phyloP scores from a whole-genome alignment of 2,797 vertebrate genomes.

The Acrossocheilus wenchowensis region DNA sequence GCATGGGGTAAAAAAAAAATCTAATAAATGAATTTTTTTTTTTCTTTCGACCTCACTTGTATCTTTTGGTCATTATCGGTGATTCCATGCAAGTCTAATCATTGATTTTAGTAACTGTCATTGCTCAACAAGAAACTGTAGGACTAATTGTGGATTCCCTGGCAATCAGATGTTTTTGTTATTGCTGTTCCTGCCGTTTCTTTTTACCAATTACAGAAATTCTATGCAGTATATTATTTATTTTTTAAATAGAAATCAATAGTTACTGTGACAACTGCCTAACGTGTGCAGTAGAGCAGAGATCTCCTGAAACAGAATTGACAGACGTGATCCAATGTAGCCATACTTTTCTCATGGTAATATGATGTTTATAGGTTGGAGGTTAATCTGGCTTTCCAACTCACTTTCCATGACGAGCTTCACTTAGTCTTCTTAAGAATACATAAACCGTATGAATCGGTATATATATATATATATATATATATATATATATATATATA shows the following conservation, averaged over 20 bases:
- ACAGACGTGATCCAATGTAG: not conserved
- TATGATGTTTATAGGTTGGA: not conserved
- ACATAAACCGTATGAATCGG: not conserved
- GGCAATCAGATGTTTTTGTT: not conserved
- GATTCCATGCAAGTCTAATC: slow-evolving; percentile 18
- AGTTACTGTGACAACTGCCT: not conserved
- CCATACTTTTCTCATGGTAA: not conserved
- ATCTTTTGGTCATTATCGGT: not conserved
- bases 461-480: too few relatives aligned
- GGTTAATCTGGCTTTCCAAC: not conserved
- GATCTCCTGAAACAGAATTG: not conserved
- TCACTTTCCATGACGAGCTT: not conserved
- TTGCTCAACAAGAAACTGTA: not conserved
- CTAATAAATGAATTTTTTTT: not conserved
- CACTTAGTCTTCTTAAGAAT: not conserved
- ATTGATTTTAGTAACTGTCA: slow-evolving; percentile 27
- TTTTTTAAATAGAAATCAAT: slow-evolving; percentile 10
- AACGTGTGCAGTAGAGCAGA: not conserved
- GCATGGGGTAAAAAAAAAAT: not conserved
- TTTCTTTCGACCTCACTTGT: not conserved
- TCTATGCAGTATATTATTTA: not conserved
- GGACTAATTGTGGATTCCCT: not conserved
- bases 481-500: too few relatives aligned
- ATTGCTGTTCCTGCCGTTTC: not conserved
- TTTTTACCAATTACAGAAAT: slow-evolving; percentile 18